A percentile compares a stretch with the other conserved stretches of the same genome.
Conservation (phyloP, 2,888 invertebrate species). For the Idaea aversata region DNA sequence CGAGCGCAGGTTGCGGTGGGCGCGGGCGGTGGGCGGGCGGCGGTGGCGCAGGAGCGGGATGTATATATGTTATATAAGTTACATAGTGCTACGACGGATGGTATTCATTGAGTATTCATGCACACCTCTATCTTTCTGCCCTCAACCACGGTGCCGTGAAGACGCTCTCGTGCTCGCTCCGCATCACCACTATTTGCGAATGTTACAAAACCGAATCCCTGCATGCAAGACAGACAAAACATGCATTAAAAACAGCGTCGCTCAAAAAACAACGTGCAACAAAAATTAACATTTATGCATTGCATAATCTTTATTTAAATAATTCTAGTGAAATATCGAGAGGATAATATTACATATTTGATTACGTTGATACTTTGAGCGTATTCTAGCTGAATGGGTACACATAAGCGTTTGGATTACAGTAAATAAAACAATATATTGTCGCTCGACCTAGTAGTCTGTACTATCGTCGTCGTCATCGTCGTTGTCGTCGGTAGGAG, state of each 20-base stretch:
- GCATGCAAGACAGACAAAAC: conserved; percentile 98
- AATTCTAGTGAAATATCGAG: conserved; percentile 75
- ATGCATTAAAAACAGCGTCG: conserved; percentile 93
- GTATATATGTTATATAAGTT: conserved; percentile 77
- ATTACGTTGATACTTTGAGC: conserved; percentile 81
- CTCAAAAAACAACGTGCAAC: conserved; percentile 90
- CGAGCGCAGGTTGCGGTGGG: conserved; percentile 77
- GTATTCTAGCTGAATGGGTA: conserved; percentile 78
- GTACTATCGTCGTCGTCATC: conserved; percentile 51
- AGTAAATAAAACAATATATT: conserved; percentile 63
- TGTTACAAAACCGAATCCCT: conserved; percentile 99
- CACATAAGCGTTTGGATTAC: conserved; percentile 79
- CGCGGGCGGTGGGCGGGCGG: conserved; percentile 53
- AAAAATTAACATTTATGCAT: conserved; percentile 84
- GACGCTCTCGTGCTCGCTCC: conserved; percentile 99
- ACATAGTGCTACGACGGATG: conserved; percentile 81
- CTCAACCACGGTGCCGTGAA: conserved; percentile 99
- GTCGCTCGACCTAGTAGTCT: conserved; percentile 70
- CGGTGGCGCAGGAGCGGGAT: conserved; percentile 80
- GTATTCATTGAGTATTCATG: conserved; percentile 87
- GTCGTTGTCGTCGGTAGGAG: conserved; percentile 36
- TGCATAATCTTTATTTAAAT: conserved; percentile 78
- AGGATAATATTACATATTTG: conserved; percentile 62
- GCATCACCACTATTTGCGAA: conserved; percentile 99
- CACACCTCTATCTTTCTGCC: conserved; percentile 99